These are phyloP conservation scores for Alfaro cultratus DNA, from an alignment of 2,797 vertebrate genomes.

Conservation along the genomic window DNA sequence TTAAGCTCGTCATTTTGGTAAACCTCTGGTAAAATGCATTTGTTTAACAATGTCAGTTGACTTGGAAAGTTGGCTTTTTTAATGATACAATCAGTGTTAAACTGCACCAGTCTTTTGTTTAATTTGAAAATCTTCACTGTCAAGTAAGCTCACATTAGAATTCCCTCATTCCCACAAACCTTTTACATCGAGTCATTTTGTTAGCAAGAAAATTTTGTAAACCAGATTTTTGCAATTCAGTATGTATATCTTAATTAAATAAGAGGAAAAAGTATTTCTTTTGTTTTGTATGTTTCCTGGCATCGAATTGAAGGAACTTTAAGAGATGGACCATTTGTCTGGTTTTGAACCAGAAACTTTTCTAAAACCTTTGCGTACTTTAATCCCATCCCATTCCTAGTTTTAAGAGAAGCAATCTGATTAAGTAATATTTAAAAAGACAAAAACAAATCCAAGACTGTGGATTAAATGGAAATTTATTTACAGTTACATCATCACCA, in stretches of 20 bases:
- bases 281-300: not conserved
- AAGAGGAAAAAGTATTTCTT: slow-evolving; percentile 24
- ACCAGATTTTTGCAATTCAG: slow-evolving; percentile 83
- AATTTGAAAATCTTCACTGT: slow-evolving; percentile 37
- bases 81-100: slow-evolving; percentile 23
- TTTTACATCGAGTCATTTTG: slow-evolving; percentile 76
- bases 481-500: slow-evolving; percentile 51
- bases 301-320: not conserved
- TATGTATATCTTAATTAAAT: slow-evolving; percentile 83
- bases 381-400: not conserved
- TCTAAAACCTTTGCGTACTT: not conserved
- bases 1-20: slow-evolving; percentile 22
- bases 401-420: too few species aligned
- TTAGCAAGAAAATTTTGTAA: slow-evolving; percentile 83
- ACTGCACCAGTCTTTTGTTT: slow-evolving; percentile 30
- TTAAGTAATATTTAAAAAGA: not conserved
- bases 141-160: slow-evolving; percentile 22
- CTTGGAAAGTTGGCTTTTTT: slow-evolving; percentile 28
- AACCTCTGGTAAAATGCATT: slow-evolving; percentile 11
- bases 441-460: not conserved
- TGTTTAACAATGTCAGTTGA: slow-evolving; percentile 36
- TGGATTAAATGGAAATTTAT: slow-evolving; percentile 63
- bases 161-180: slow-evolving; percentile 51
- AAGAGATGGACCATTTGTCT: not conserved
- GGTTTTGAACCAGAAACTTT: not conserved